These are phyloP conservation scores for Cyclophora punctaria DNA, from an alignment of 2,888 invertebrate species.

Conservation along the genomic window DNA sequence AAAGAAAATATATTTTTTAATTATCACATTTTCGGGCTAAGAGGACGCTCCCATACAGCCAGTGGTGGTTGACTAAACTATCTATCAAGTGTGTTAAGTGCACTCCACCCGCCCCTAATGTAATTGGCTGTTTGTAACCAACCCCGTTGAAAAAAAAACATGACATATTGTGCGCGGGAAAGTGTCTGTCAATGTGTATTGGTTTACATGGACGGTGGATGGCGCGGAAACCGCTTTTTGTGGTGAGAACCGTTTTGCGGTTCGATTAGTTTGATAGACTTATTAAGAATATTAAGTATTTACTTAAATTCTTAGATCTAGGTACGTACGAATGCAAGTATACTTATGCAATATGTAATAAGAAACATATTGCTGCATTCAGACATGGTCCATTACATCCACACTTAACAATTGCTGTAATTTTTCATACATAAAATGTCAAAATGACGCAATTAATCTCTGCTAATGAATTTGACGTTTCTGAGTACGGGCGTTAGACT, in stretches of 20 bases:
- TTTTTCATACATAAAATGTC: too few relatives aligned
- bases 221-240: slow-evolving; percentile 51
- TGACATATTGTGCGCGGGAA: slow-evolving; percentile 73
- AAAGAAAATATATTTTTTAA: slow-evolving; percentile 25
- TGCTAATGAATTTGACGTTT: too few relatives aligned
- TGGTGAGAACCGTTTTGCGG: slow-evolving; percentile 58
- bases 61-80: slow-evolving; percentile 65
- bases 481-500: too few relatives aligned
- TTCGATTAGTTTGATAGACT: slow-evolving; percentile 50
- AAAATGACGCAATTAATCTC: too few relatives aligned
- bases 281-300: slow-evolving; percentile 21
- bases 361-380: too few relatives aligned
- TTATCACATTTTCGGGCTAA: slow-evolving; percentile 7
- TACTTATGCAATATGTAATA: too few relatives aligned
- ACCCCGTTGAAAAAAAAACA: slow-evolving; percentile 70
- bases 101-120: slow-evolving; percentile 61
- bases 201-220: slow-evolving; percentile 44
- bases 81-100: slow-evolving; percentile 59
- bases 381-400: too few relatives aligned
- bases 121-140: slow-evolving; percentile 74
- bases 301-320: too few relatives aligned
- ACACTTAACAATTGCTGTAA: too few relatives aligned
- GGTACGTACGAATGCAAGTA: too few relatives aligned
- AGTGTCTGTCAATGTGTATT: slow-evolving; percentile 61
- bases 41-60: slow-evolving; percentile 52